Base-by-base conservation (phyloP, 2,113 vertebrate genomes). In the Lepus europaeus region DNA sequence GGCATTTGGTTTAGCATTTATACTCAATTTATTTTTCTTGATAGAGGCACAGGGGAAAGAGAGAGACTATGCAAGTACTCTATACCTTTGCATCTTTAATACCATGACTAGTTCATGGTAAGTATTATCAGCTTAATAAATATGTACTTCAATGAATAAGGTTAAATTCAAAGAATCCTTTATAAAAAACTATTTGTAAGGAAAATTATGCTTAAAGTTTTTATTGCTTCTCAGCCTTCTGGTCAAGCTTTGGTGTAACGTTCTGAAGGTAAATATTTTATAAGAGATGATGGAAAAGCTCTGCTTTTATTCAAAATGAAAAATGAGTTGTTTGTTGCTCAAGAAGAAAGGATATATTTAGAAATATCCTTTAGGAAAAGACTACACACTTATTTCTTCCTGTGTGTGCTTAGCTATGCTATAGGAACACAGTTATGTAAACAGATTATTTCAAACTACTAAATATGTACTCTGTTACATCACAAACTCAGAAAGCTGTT, bases 401-500 rank as follows among this genome's bases (percentile, higher is more conserved):
- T 39, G 45, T 72, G 25, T 81, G 19, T 78, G 8, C 25, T 86
- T 86, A 90, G 23, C 16, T n/a, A 87, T 80, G 14, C 69, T 89
- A 0, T 36, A 66, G 27, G 59, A 85, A 82, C 39, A 78, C 1
- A n/a, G 16, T 59, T 49, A 72, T 49, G 12, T 56, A 72, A 77
- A 77, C 9, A 61, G 27, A 81, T 81, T 29, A 45, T 53, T 27
- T 69, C n/a, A 72, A 93, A 53, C 36, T 72, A 63, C 25, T 95
- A 66, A 91, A 72, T 53, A 77, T 39, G 80, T 7, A 45, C 33
- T 64, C 4, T 91, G 4, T 92, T 72, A 86, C 3, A 73, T 78
- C 39, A 93, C 19, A 74, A 87, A 87, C 22, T 7, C 22, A 80
- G 14, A 90, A 95, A 80, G 61, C 36, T 81, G 74, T 84, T 56